Conservation (phyloP, 2,888 invertebrate genomes). For the Crioceris asparagi region DNA sequence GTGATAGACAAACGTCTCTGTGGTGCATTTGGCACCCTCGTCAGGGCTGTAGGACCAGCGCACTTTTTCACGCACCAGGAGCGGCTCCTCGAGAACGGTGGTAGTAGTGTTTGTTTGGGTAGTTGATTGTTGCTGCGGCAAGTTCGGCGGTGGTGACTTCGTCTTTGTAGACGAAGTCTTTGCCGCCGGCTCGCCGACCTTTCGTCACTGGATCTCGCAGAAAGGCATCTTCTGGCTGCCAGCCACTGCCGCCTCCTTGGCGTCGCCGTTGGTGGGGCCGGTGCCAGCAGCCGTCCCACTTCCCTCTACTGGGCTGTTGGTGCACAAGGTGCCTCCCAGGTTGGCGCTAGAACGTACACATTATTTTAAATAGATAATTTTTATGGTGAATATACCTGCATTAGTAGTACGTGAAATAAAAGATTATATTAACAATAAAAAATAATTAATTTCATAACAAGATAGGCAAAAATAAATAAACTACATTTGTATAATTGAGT, state of each 20-base stretch:
- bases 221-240: conserved; percentile 54
- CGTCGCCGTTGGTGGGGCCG: conserved; percentile 15
- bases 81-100: conserved; percentile 33
- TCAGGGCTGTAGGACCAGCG: conserved; percentile 39
- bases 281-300: conserved; percentile 40
- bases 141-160: no score
- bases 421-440: no score
- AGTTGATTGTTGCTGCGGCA: no score
- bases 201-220: conserved; percentile 68
- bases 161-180: no score
- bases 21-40: conserved; percentile 38
- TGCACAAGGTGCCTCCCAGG: conserved; percentile 46
- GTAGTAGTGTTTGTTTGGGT: conserved; percentile 39
- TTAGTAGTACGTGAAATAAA: no score
- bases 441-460: no score
- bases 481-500: no score
- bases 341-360: no score
- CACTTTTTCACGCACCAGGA: conserved; percentile 31
- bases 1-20: conserved; percentile 33
- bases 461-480: no score
- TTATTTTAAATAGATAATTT: no score
- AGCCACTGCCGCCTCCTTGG: conserved; percentile 40
- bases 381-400: no score
- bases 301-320: conserved; percentile 42
- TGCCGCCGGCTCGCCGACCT: conserved; percentile 46